phyloP scores from a whole-genome alignment of 2,113 vertebrate genomes.

The Callipepla californica region DNA sequence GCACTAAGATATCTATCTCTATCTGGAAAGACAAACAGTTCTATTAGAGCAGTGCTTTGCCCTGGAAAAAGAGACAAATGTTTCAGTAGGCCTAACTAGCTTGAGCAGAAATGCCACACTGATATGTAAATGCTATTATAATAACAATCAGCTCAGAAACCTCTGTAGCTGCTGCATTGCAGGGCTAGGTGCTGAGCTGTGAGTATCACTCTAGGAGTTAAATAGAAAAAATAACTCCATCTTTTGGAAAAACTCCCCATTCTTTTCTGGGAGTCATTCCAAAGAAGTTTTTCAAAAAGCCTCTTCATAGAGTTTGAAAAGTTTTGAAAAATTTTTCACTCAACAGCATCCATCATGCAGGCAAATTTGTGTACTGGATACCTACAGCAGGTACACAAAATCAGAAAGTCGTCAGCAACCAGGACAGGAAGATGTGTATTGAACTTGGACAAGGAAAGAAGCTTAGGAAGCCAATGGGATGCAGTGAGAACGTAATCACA shows the following conservation, averaged over 20 bases:
- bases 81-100: background rate
- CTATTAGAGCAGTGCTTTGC: background rate
- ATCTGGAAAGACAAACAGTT: background rate
- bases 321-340: background rate
- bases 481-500: background rate
- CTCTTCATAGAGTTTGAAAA: background rate
- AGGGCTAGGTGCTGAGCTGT: background rate
- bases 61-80: background rate
- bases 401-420: background rate
- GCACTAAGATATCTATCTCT: background rate
- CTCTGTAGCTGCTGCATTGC: background rate
- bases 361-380: background rate
- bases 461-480: rapidly evolving
- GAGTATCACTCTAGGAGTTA: background rate
- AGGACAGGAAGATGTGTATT: rapidly evolving
- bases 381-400: background rate
- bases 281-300: background rate
- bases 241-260: background rate
- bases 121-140: background rate
- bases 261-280: background rate
- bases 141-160: background rate
- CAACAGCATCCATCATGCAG: background rate
- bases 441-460: background rate
- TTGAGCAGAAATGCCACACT: background rate
- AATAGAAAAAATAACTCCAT: background rate